Evolutionary conservation across 2,797 vertebrate genomes (phyloP), one percentile per base, ranked within the genome.

Genomic region (Pelochelys cantorii): DNA sequence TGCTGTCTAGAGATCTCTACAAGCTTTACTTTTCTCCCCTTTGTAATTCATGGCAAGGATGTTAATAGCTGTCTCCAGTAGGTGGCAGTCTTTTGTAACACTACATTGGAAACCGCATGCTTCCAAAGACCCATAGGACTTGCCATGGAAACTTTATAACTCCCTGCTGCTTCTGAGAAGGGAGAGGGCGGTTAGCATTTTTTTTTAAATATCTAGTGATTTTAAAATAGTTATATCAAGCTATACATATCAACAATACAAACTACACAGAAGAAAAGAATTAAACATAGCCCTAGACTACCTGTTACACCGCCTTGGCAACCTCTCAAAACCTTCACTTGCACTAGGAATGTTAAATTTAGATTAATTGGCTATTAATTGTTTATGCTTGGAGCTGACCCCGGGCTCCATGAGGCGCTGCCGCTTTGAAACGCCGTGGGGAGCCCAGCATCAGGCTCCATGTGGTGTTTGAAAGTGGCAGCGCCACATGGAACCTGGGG

Each of bases 51-150:
- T 65, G 71, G n/a, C 12, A 68, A 56, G 57, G 84, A 59, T 34
- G 54, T 23, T 0, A 0, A 78, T 59, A 79, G 53, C 4, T 10
- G 77, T 93, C 88, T 94, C 96, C 97, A 95, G 90, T 1, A 97
- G 97, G 88, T 95, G 96, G 96, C 95, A 89, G 90, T 83, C 94
- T 97, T 85, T 83, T 89, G 96, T 81, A 96, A 93, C 78, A 52
- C 75, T 96, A 75, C 62, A 37, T 31, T 0, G 0, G 84, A 86
- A 79, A 79, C 23, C 22, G 22, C 29, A 53, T 52, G 37, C 8
- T 68, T 74, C 84, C 81, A 22, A 83, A 90, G 78, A 91, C 56
- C 34, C 74, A 75, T 27, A 52, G 13, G 22, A 37, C 79, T 74
- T 74, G 7, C 2, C 1, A 0, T 77, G 74, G 14, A 60, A 14